Conservation (phyloP, 2,113 vertebrate species). For the Alethe castanea region DNA sequence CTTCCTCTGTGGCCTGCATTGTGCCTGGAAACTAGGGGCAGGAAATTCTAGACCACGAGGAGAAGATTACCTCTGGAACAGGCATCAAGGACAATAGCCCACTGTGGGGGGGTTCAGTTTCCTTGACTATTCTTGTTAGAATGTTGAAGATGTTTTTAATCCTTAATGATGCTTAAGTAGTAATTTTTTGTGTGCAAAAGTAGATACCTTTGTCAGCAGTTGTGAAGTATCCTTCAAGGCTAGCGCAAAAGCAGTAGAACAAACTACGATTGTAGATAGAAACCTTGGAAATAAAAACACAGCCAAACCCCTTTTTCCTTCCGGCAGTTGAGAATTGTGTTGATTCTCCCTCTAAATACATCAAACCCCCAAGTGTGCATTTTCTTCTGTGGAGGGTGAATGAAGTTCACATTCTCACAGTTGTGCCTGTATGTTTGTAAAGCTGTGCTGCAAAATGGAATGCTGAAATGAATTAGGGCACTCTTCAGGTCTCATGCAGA, state of each 20-base stretch:
- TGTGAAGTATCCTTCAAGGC: not conserved
- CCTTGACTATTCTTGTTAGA: not conserved
- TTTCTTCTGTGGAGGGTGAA: not conserved
- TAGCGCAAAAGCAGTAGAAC: not conserved
- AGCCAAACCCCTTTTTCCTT: not conserved
- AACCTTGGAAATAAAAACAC: not conserved
- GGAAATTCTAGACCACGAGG: not conserved
- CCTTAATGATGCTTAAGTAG: not conserved
- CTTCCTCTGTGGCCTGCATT: not conserved
- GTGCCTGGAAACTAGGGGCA: not conserved
- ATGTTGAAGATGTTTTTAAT: not conserved
- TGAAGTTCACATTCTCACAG: not conserved
- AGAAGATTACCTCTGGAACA: not conserved
- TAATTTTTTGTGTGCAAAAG: not conserved
- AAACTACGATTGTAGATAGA: not conserved
- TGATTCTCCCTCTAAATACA: not conserved
- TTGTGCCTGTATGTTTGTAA: not conserved
- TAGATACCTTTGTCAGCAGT: not conserved
- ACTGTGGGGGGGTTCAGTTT: not conserved
- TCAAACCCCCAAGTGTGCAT: not conserved
- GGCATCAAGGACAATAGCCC: not conserved
- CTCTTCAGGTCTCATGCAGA: not conserved
- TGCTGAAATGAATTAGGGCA: not conserved
- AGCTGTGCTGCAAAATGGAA: not conserved
- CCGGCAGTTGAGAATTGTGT: not conserved